Evolutionary conservation across 2,113 vertebrate genomes (phyloP).

Genomic region (Xenus cinereus): DNA sequence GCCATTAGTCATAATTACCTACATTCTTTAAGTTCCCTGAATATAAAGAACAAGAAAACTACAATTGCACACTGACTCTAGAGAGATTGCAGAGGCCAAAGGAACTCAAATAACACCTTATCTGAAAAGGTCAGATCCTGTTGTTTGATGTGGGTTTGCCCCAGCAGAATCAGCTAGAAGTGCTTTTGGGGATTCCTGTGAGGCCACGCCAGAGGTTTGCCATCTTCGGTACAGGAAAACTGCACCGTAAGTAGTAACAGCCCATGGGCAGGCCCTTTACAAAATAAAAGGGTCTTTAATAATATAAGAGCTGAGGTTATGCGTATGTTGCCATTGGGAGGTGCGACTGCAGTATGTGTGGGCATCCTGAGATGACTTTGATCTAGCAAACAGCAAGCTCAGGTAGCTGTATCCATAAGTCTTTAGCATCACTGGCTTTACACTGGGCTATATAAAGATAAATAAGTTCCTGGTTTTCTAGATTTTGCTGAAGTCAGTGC

Average conservation of each 20-base stretch:
- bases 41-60: background rate
- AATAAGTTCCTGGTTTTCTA: background rate
- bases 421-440: background rate
- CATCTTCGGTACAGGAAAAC: background rate
- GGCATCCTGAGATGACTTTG: background rate
- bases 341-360: background rate
- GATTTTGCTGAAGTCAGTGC: background rate
- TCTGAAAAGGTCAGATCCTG: background rate
- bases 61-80: background rate
- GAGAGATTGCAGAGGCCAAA: background rate
- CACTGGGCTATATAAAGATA: background rate
- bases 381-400: background rate
- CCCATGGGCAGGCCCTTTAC: background rate
- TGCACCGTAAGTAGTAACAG: background rate
- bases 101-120: background rate
- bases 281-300: background rate
- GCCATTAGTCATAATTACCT: background rate
- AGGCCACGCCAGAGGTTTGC: accelerated
- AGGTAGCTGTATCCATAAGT: background rate
- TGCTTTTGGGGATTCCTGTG: background rate
- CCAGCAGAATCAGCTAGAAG: background rate
- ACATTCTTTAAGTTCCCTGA: background rate
- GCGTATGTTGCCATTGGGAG: background rate
- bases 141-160: background rate
- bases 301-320: background rate